Conservation (phyloP, 2,797 vertebrate species). For the Neosalanx taihuensis region DNA sequence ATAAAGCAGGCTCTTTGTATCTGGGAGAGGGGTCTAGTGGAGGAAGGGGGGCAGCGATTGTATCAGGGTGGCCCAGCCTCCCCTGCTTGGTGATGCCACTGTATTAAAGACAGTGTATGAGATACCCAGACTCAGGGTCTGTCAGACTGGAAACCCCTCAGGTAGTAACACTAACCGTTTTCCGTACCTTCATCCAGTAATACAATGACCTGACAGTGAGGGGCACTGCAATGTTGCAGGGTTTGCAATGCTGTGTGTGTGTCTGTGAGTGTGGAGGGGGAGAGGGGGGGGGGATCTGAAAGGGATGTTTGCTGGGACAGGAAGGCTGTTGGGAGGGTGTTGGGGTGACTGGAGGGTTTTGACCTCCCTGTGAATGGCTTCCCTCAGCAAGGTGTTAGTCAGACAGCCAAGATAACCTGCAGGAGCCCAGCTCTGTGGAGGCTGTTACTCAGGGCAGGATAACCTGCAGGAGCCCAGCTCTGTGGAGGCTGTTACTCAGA, state of each 20-base stretch:
- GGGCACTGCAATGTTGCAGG: conserved; percentile 35
- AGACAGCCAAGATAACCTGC: conserved; percentile 1
- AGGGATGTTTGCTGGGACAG: not conserved
- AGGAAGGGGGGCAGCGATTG: too few relatives aligned
- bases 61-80: too few relatives aligned
- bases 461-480: too few relatives aligned
- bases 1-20: conserved; percentile 10
- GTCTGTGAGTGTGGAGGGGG: not conserved
- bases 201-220: conserved; percentile 26
- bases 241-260: not conserved
- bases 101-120: not conserved
- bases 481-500: too few relatives aligned
- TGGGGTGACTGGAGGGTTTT: conserved; percentile 12
- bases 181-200: conserved; percentile 7
- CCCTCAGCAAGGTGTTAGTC: conserved; percentile 26
- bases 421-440: too few relatives aligned
- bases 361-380: conserved; percentile 17
- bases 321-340: not conserved
- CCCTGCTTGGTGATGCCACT: not conserved
- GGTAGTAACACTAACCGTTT: not conserved
- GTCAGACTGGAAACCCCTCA: not conserved
- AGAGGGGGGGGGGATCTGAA: not conserved
- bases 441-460: too few relatives aligned
- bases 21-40: too few relatives aligned
- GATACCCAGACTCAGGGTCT: not conserved